Evolutionary conservation across 2,113 vertebrate genomes (phyloP).

Genomic region (Myrmophylax atrothorax): DNA sequence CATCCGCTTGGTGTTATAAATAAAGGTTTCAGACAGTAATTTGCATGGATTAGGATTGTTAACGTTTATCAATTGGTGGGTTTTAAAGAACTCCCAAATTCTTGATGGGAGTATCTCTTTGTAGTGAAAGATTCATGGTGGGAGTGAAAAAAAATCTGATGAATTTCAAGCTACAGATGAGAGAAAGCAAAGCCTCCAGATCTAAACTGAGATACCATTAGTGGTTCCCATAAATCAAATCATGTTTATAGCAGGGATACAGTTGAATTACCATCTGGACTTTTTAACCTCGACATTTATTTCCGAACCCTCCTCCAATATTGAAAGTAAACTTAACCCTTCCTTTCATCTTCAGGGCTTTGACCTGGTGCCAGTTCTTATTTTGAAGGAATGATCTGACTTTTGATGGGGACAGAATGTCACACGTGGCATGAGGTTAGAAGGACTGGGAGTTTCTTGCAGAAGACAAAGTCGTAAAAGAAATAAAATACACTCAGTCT

Average conservation of each 20-base stretch:
- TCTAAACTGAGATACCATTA: constrained; percentile 87
- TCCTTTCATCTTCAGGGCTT: constrained; percentile 79
- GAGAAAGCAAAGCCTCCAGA: constrained; percentile 82
- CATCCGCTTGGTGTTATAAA: constrained; percentile 75
- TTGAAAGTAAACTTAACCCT: constrained; percentile 81
- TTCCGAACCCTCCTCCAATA: constrained; percentile 78
- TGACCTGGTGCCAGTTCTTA: constrained; percentile 65
- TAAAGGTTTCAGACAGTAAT: constrained; percentile 79
- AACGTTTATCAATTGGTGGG: constrained; percentile 80
- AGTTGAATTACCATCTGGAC: constrained; percentile 88
- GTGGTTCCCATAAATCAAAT: constrained; percentile 84
- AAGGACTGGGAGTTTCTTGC: constrained; percentile 49
- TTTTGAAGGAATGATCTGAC: constrained; percentile 67
- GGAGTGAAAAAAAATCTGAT: constrained; percentile 79
- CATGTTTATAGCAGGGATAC: constrained; percentile 84
- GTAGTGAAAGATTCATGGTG: constrained; percentile 86
- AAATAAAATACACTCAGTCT: constrained; percentile 67
- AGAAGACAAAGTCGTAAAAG: constrained; percentile 57
- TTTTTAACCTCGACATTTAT: constrained; percentile 88
- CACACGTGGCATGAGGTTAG: constrained; percentile 34
- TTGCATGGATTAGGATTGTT: constrained; percentile 84
- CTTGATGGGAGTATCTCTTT: constrained; percentile 81
- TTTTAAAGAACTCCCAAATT: constrained; percentile 83
- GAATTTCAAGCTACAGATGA: constrained; percentile 84
- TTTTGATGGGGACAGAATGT: constrained; percentile 66